Evolutionary conservation across 2,797 vertebrate species (phyloP).

Genomic region (Pogoniulus pusillus): DNA sequence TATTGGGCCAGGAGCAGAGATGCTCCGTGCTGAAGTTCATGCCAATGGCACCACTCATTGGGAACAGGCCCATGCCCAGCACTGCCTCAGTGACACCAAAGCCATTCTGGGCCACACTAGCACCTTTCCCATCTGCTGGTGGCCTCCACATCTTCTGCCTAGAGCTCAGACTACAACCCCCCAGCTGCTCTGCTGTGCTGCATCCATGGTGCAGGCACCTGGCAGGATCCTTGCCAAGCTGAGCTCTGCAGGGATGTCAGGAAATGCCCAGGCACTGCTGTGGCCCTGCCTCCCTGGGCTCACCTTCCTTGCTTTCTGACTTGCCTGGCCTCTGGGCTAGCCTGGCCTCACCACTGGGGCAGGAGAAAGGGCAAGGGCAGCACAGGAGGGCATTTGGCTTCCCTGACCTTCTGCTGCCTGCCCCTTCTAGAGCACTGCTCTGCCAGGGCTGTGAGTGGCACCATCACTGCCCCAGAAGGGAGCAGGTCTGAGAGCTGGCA

Average conservation of each 20-base stretch:
- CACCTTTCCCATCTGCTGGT: neutral
- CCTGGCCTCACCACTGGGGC: neutral
- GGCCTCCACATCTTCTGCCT: neutral
- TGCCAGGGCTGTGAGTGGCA: neutral
- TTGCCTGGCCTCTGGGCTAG: neutral
- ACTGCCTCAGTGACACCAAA: neutral
- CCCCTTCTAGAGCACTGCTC: rapidly evolving
- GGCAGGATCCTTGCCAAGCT: neutral
- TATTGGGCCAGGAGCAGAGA: neutral
- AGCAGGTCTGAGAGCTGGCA: neutral
- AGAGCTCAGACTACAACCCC: neutral
- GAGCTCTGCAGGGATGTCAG: neutral
- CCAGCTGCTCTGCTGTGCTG: neutral
- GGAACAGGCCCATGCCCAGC: neutral
- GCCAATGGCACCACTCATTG: neutral
- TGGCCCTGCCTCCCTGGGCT: rapidly evolving
- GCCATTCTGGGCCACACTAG: neutral
- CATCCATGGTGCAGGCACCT: neutral
- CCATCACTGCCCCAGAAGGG: neutral
- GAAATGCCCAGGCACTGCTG: neutral
- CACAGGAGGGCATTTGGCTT: neutral
- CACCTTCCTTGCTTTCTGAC: neutral
- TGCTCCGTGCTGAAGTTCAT: neutral
- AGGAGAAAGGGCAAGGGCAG: neutral
- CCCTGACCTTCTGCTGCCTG: neutral